Percentiles rank a stretch among this genome's conserved stretches.
Conservation (phyloP, 2,888 invertebrate species). For the Eupithecia subumbrata region DNA sequence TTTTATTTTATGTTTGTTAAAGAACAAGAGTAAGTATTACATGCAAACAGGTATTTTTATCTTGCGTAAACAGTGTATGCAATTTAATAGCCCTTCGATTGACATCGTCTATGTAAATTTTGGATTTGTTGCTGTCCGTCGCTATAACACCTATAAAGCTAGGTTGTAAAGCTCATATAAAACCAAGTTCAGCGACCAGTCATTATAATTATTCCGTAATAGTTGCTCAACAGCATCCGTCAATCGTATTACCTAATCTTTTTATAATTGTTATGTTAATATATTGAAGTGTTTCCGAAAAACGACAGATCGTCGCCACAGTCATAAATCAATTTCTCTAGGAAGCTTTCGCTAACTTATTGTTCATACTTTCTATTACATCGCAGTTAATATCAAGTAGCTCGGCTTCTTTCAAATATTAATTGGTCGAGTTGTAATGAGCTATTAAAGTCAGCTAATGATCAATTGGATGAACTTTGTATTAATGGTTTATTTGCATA, state of each 20-base stretch:
- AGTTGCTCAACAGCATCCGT: constrained; percentile 60
- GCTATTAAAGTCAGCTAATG: constrained; percentile 52
- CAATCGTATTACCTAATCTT: constrained; percentile 68
- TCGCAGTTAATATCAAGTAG: constrained; percentile 66
- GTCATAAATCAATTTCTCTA: constrained; percentile 82
- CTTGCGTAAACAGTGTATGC: constrained; percentile 5
- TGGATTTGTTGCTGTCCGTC: not conserved
- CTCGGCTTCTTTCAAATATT: constrained; percentile 70
- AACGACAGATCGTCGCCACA: constrained; percentile 66
- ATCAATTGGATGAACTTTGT: constrained; percentile 49
- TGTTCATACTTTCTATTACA: constrained; percentile 82
- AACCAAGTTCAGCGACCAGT: constrained; percentile 31
- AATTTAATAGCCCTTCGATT: not conserved
- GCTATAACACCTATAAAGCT: not conserved
- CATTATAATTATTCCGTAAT: constrained; percentile 35
- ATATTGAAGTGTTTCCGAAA: constrained; percentile 76
- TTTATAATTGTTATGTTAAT: constrained; percentile 81
- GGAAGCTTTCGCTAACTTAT: constrained; percentile 80
- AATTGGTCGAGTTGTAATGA: constrained; percentile 62
- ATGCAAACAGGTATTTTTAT: constrained; percentile 5
- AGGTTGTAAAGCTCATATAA: constrained; percentile 24
- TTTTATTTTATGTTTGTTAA: not conserved
- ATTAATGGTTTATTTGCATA: constrained; percentile 40
- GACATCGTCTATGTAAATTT: constrained; percentile 1
- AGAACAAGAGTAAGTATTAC: not conserved